Conservation (phyloP, 64 coral and sea anemone species). For the Stylophora pistillata region DNA sequence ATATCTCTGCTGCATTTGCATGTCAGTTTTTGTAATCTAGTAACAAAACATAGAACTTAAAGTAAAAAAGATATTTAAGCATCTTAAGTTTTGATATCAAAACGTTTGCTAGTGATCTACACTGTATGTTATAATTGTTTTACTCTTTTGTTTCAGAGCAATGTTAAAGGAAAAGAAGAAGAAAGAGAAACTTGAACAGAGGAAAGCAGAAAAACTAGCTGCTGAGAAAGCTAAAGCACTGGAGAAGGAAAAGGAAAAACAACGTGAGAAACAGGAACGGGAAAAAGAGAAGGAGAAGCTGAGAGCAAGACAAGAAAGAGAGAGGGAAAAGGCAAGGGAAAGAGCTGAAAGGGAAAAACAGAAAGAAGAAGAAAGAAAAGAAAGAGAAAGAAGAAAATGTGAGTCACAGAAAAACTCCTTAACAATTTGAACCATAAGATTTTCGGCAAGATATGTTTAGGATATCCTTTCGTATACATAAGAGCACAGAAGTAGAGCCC, state of each 20-base stretch:
- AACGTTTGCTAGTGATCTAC: background rate
- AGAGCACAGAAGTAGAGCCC: too few relatives aligned
- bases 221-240: constrained; percentile 31
- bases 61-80: too few relatives aligned
- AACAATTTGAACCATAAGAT: too few relatives aligned
- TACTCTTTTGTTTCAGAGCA: background rate
- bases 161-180: constrained; percentile 53
- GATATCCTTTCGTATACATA: too few relatives aligned
- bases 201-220: constrained; percentile 19
- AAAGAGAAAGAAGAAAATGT: constrained; percentile 47
- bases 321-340: constrained; percentile 29
- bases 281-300: constrained; percentile 41
- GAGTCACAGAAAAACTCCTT: background rate
- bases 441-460: too few relatives aligned
- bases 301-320: constrained; percentile 20
- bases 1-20: too few relatives aligned
- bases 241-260: constrained; percentile 31
- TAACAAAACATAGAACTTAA: too few relatives aligned
- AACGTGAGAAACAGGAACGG: constrained; percentile 21
- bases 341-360: constrained; percentile 35
- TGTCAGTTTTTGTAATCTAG: too few relatives aligned
- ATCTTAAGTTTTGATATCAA: too few relatives aligned
- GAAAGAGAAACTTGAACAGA: constrained; percentile 39
- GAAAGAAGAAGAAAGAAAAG: constrained; percentile 23
- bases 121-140: background rate